phyloP scores from a whole-genome alignment of 2,888 invertebrate species.

The Caenorhabditis parvicauda region DNA sequence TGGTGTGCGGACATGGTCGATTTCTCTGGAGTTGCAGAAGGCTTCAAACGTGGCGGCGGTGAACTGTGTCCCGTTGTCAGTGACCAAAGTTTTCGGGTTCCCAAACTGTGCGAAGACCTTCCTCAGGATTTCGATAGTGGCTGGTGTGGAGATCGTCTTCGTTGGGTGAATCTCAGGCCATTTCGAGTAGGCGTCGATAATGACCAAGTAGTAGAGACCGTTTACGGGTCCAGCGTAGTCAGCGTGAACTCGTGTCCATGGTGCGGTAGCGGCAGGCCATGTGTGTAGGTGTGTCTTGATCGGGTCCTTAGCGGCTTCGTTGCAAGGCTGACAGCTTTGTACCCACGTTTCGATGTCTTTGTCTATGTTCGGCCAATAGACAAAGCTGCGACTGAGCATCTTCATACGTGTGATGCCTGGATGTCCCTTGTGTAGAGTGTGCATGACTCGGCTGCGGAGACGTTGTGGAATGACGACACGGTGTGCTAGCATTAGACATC shows the following conservation, averaged over 20 bases:
- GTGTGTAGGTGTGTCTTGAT: slow-evolving; percentile 39
- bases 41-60: slow-evolving; percentile 39
- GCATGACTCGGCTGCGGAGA: slow-evolving; percentile 30
- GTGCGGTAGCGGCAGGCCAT: slow-evolving; percentile 52
- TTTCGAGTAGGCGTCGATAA: slow-evolving; percentile 64
- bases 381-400: slow-evolving; percentile 43
- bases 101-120: slow-evolving; percentile 46
- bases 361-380: slow-evolving; percentile 56
- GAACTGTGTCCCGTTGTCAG: slow-evolving; percentile 61
- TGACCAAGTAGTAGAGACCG: slow-evolving; percentile 57
- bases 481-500: slow-evolving; percentile 14
- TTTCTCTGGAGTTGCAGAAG: too few relatives aligned
- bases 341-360: slow-evolving; percentile 33
- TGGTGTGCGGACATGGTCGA: too few relatives aligned
- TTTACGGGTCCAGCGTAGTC: slow-evolving; percentile 64
- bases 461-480: slow-evolving; percentile 47
- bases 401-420: slow-evolving; percentile 55
- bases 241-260: slow-evolving; percentile 64
- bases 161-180: slow-evolving; percentile 63
- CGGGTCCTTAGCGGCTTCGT: slow-evolving; percentile 25
- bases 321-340: slow-evolving; percentile 36
- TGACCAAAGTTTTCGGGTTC: slow-evolving; percentile 51
- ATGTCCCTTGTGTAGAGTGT: slow-evolving; percentile 50
- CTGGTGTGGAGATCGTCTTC: slow-evolving; percentile 13
- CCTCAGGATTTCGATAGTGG: slow-evolving; percentile 32